A percentile compares a stretch with the other conserved stretches of the same genome.
Evolutionary conservation across 2,113 vertebrate species (phyloP).

Genomic region (Chloropsis cyanopogon): DNA sequence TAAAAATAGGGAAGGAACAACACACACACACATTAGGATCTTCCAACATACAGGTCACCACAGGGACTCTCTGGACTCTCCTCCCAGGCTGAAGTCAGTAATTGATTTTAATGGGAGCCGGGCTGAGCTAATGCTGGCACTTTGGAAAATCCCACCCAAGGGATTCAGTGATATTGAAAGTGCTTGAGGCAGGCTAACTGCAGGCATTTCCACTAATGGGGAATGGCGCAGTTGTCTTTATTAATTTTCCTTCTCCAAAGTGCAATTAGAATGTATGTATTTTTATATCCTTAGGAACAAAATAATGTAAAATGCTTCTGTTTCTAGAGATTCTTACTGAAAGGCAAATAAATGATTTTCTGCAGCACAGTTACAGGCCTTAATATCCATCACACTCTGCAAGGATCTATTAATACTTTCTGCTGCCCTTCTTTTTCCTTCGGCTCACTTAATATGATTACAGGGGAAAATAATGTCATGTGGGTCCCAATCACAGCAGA

Average conservation of each 20-base stretch:
- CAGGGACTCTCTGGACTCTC: not conserved
- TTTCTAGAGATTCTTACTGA: not conserved
- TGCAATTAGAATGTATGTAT: not conserved
- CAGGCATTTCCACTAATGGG: conserved; percentile 17
- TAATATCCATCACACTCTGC: not conserved
- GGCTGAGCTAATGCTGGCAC: conserved; percentile 30
- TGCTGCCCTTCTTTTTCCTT: not conserved
- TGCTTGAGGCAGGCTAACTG: conserved; percentile 26
- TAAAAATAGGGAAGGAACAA: not conserved
- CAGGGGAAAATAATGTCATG: not conserved
- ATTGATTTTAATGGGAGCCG: conserved; percentile 48
- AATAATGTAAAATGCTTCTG: not conserved
- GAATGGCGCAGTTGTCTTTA: not conserved
- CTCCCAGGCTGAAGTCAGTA: conserved; percentile 15
- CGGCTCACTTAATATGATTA: not conserved
- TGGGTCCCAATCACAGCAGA: not conserved
- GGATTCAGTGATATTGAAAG: conserved; percentile 33
- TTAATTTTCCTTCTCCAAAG: conserved; percentile 34
- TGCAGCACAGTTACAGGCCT: not conserved
- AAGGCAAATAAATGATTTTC: not conserved
- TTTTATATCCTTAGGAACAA: conserved; percentile 9
- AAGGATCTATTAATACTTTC: not conserved
- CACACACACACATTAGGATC: not conserved
- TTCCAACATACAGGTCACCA: not conserved
- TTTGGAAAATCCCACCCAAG: conserved; percentile 55